Evolutionary conservation across 2,888 invertebrate genomes (phyloP), one percentile per base, ranked within the genome.

Genomic region (Hololepta plana): DNA sequence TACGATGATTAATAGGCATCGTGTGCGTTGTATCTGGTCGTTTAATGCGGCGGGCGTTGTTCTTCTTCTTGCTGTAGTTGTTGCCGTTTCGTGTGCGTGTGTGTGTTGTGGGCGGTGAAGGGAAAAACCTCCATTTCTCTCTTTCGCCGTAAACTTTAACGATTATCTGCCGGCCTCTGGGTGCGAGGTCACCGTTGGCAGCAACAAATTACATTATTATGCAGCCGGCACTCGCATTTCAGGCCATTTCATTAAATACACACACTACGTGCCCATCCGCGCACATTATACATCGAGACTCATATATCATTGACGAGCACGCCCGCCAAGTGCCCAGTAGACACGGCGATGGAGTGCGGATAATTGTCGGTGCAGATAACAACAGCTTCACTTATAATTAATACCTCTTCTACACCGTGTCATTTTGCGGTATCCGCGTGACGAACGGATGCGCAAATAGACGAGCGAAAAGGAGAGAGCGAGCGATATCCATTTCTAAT

Each of bases 161-260:
- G 44, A 44, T 45, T 43, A 45, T 44, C 44, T 43, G 40, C 29
- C 42, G 43, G 43, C 45, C 43, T 37, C 41, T 36, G 39, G 43
- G 43, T 41, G 41, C 42, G 42, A 42, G 45, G 45, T 46, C 46
- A 46, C 38, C 35, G 43, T 44, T 47, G 45, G 45, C 46, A 46
- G 43, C 45, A 43, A 47, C 47, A 47, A 47, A 46, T 46, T 44
- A 44, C 46, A 45, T 45, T 46, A 46, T 46, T 47, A 47, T 46
- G 45, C 47, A 47, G 41, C 43, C n/a, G 3, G 12, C 23, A 23
- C 12, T 10, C 5, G n/a, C 10, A 23, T 3, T 10, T n/a, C 39
- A 41, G 30, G 42, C 39, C 35, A 41, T 43, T 44, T 45, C 43
- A 44, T 45, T 44, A 44, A 46, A 43, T 44, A 44, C 43, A 44